Evolutionary conservation across 2,113 vertebrate species (phyloP).

Genomic region (Ardeotis arabs): DNA sequence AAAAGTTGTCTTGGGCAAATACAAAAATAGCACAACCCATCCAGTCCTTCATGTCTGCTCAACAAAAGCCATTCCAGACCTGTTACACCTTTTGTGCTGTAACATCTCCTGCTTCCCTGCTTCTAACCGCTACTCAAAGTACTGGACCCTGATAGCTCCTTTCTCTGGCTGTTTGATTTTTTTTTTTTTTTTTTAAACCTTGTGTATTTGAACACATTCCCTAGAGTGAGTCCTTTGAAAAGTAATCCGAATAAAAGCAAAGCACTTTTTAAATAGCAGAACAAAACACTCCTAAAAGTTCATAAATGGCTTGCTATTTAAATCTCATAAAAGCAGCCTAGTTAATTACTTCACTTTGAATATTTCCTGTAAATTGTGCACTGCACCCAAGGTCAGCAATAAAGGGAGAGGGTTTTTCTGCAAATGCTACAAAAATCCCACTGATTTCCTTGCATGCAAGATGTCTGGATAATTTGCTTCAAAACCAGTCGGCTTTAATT

Average conservation of each 20-base stretch:
- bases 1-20: constrained; percentile 50
- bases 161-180: constrained; percentile 47
- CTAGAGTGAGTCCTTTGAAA: constrained; percentile 74
- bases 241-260: constrained; percentile 70
- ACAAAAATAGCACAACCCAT: constrained; percentile 61
- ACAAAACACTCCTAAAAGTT: constrained; percentile 76
- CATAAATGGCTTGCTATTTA: constrained; percentile 75
- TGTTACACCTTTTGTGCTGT: constrained; percentile 16
- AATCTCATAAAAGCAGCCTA: constrained; percentile 75
- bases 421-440: background rate
- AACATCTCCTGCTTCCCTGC: constrained; percentile 49
- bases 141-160: constrained; percentile 46
- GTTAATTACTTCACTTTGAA: constrained; percentile 80
- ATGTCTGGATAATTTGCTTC: background rate
- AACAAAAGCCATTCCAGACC: constrained; percentile 56
- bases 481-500: background rate
- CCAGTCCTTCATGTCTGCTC: constrained; percentile 60
- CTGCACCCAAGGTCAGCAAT: constrained; percentile 66
- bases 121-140: constrained; percentile 66
- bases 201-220: constrained; percentile 76
- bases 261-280: constrained; percentile 64
- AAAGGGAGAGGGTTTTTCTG: constrained; percentile 40
- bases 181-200: background rate
- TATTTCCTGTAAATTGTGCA: constrained; percentile 64
- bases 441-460: background rate